Evolutionary conservation across 2,888 invertebrate species (phyloP), one percentile per base, ranked within the genome.

Genomic region (Cyclophora punctaria): DNA sequence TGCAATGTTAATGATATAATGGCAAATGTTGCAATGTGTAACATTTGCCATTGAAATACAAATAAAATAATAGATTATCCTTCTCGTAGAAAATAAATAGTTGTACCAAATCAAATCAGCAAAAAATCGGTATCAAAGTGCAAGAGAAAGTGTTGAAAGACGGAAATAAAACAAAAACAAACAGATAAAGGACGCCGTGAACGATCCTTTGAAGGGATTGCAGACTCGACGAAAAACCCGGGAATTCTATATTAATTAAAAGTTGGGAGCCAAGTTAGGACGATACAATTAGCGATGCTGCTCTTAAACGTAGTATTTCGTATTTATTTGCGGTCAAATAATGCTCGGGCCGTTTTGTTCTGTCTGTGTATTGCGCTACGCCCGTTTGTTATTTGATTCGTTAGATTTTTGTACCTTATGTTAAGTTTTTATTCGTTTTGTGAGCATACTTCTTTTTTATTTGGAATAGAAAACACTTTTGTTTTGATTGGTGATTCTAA

Each of bases 191-290:
- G 49, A 41, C 37, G 50, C 47, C 44, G 35, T 50, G 52, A 53
- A 53, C 50, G 47, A 20, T 51, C 53, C 33, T 41, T 41, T 35
- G 5, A 4, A 33, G 45, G 42, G 45, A 40, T 43, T 46, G 37
- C 48, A 47, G 47, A 20, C 20, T 20, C 5, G 51, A 43, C 48
- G 41, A 46, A 41, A 42, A 37, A 33, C 44, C 37, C 41, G 35
- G 34, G 44, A 48, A 49, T 48, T 49, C 45, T 34, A 47, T 51
- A 51, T 55, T 51, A 51, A 55, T 51, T 55, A 48, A 55, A 55
- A 51, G 49, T 55, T 55, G 35, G 46, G 41, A 40, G 49, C 47
- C 50, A 45, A 45, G 48, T 54, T 37, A 44, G 54, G 34, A 37
- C 37, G 48, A 41, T 54, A 46, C 48, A 48, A 41, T 48, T 41